Evolutionary conservation across 2,113 vertebrate species (phyloP).

Genomic region (Amblyornis subalaris): DNA sequence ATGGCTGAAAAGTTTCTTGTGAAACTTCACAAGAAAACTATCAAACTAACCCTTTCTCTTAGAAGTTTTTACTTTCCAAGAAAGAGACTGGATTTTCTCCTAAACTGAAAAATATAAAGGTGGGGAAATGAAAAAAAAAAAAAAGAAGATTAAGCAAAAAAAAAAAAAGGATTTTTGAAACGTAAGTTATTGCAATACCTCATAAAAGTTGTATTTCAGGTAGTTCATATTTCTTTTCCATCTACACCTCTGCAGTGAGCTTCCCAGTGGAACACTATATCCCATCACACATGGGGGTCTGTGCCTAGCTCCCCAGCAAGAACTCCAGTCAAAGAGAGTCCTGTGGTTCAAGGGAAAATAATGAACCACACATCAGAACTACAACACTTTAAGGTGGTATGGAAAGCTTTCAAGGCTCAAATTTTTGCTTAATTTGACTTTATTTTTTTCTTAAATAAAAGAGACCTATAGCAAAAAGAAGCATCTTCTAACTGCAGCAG

Average conservation of each 20-base stretch:
- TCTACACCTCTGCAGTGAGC: not conserved
- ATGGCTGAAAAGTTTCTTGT: not conserved
- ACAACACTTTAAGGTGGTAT: not conserved
- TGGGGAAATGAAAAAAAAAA: not conserved
- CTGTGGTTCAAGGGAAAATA: not conserved
- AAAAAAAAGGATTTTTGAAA: not conserved
- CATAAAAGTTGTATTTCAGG: not conserved
- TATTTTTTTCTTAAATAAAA: not conserved
- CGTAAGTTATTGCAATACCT: not conserved
- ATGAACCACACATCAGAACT: not conserved
- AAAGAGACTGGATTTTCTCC: not conserved
- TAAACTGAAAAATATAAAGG: not conserved
- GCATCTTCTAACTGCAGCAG: accelerated
- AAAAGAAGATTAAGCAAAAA: not conserved
- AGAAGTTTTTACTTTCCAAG: not conserved
- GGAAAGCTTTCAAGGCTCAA: not conserved
- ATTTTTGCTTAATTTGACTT: not conserved
- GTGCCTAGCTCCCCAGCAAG: not conserved
- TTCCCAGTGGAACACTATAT: not conserved
- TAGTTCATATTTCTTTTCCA: not conserved
- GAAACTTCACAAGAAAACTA: not conserved
- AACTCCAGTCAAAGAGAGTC: not conserved
- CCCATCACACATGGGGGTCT: accelerated
- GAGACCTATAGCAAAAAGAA: not conserved
- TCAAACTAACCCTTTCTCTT: not conserved